Base-by-base conservation (phyloP, 2,797 vertebrate genomes). In the Phrynocephalus forsythii region DNA sequence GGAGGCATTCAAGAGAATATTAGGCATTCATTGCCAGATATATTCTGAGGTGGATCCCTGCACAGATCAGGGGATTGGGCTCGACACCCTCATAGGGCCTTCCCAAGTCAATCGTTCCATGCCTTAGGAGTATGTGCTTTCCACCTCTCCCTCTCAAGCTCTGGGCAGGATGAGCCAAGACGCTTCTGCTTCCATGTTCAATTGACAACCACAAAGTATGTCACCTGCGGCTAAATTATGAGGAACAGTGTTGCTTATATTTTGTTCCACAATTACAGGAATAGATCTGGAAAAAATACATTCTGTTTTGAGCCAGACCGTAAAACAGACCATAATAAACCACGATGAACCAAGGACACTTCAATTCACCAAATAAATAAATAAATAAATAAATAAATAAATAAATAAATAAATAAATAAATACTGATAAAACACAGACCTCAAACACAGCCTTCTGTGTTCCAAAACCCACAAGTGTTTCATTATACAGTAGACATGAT, bases 401-500 rank as follows among this genome's bases (percentile, higher is more conserved):
- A 38, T 38, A 38, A 38, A 38, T 38, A 38, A 38, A 38, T 38
- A 44, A 44, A 18, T 50, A 13, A 85, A 67, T 30, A 76, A n/a
- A n/a, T 28, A 48, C 33, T 18, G 20, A 26, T 30, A 44, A 81
- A 71, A 73, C 10, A 44, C 28, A 44, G 24, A 6, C 48, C 15
- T 77, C 48, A 52, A 66, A 69, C 63, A 86, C 15, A 44, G 38
- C 38, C 28, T 6, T 5, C 0, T 60, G 1, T 80, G 33, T 86
- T 73, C 69, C 26, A 50, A 85, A 63, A 22, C 18, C n/a, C 48
- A 52, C n/a, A 83, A 68, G 13, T 18, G 8, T n/a, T 68, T 10
- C 66, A 30, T 60, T 33, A 26, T 22, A 15, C 11, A 26, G 16
- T 71, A 6, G 44, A 0, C 28, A 72, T 0, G 0, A 0, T 1